These are phyloP conservation scores for Rhinoderma darwinii DNA, from an alignment of 2,113 vertebrate species.

Conservation along the genomic window DNA sequence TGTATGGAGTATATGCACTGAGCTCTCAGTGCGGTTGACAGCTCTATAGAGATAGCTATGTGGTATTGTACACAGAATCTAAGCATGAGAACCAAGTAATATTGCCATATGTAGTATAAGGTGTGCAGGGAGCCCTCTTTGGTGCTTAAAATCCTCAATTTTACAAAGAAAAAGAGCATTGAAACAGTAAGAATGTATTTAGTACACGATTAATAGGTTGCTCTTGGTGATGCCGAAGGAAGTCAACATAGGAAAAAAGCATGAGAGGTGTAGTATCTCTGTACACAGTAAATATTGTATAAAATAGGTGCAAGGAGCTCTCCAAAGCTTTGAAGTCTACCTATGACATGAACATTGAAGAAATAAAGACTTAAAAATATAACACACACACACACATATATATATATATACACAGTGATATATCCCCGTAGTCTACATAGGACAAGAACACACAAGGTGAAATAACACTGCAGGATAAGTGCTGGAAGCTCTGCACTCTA, in stretches of 20 bases:
- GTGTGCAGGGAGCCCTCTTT: neutral
- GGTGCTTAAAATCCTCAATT: neutral
- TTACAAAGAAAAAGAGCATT: neutral
- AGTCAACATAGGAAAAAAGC: no score
- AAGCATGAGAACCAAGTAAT: neutral
- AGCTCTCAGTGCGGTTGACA: no score
- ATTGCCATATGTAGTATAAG: neutral
- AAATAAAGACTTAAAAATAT: no score
- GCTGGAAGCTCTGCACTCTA: neutral
- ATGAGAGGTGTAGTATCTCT: no score
- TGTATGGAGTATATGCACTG: neutral
- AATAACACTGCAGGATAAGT: neutral
- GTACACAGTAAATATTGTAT: no score
- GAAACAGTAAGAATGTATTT: neutral
- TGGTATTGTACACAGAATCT: no score
- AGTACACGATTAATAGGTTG: neutral
- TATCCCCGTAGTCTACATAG: neutral
- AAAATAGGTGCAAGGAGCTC: no score
- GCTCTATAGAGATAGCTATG: no score
- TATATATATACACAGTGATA: neutral
- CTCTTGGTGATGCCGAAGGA: neutral
- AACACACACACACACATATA: no score
- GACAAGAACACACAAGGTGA: neutral
- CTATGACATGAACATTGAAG: no score
- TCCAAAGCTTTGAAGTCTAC: no score